These are phyloP conservation scores for Cyclargus thomasi DNA, from an alignment of 1,140 invertebrate species.

Conservation along the genomic window DNA sequence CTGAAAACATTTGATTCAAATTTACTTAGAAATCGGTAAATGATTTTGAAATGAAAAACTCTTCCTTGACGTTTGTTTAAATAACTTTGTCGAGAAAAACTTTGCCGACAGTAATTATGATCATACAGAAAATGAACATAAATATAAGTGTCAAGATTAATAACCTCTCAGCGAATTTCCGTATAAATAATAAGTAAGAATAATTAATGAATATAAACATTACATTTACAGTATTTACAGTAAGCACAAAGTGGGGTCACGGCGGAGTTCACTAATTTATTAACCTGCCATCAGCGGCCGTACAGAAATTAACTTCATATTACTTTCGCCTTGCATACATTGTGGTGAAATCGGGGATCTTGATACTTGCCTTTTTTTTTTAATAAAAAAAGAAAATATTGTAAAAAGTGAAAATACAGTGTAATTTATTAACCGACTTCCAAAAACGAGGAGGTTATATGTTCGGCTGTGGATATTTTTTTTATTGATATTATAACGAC, in stretches of 20 bases:
- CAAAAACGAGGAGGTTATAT: no score
- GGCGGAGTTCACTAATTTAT: constrained; percentile 66
- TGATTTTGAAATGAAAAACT: no score
- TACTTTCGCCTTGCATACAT: constrained; percentile 48
- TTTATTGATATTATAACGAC: no score
- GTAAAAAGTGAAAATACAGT: no score
- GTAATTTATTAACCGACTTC: no score
- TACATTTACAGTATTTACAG: constrained; percentile 7
- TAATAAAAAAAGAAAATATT: neutral
- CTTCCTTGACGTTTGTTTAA: no score
- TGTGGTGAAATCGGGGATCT: constrained; percentile 21
- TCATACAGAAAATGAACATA: neutral
- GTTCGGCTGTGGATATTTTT: no score
- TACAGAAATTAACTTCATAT: constrained; percentile 67
- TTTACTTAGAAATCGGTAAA: no score
- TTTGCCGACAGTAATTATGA: neutral
- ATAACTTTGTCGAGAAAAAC: neutral
- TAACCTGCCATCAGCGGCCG: constrained; percentile 60
- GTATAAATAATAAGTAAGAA: neutral
- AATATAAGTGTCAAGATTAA: neutral
- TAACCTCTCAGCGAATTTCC: neutral
- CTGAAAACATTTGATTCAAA: no score
- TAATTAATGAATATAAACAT: constrained; percentile 23
- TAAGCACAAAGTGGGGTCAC: constrained; percentile 37
- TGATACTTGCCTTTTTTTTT: constrained; percentile 35